Percentiles rank a stretch among this genome's conserved stretches.
These are phyloP conservation scores for Lipophrys pholis DNA, from an alignment of 2,113 vertebrate species.

Conservation along the genomic window DNA sequence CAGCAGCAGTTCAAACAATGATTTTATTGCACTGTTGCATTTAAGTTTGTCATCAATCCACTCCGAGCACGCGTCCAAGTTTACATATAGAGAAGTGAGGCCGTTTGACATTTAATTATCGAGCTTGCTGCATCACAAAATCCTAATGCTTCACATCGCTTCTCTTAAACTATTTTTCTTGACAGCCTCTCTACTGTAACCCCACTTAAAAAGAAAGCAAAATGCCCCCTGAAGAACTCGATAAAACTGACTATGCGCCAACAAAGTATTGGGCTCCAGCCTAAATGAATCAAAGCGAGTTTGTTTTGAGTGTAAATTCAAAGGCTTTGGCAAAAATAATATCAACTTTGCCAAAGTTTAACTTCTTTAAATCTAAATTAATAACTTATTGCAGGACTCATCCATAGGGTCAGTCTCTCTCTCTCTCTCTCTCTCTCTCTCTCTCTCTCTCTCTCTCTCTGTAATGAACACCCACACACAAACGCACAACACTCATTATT, in stretches of 20 bases:
- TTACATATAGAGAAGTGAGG: constrained; percentile 17
- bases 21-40: neutral
- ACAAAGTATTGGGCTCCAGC: neutral
- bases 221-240: neutral
- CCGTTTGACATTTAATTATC: constrained; percentile 26
- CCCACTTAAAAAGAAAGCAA: neutral
- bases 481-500: too few relatives aligned
- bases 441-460: too few relatives aligned
- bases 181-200: neutral
- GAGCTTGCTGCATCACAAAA: constrained; percentile 17
- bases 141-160: neutral
- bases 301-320: neutral
- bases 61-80: neutral
- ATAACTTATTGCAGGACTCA: neutral
- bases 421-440: too few relatives aligned
- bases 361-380: too few relatives aligned
- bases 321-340: constrained; percentile 11
- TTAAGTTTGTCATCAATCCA: neutral
- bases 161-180: constrained; percentile 12
- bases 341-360: neutral
- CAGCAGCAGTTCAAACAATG: constrained; percentile 8
- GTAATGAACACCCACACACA: too few relatives aligned
- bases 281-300: neutral
- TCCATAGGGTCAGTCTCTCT: too few relatives aligned
- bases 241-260: neutral